phyloP scores from a whole-genome alignment of 2,113 vertebrate species.

The Erythrolamprus reginae region DNA sequence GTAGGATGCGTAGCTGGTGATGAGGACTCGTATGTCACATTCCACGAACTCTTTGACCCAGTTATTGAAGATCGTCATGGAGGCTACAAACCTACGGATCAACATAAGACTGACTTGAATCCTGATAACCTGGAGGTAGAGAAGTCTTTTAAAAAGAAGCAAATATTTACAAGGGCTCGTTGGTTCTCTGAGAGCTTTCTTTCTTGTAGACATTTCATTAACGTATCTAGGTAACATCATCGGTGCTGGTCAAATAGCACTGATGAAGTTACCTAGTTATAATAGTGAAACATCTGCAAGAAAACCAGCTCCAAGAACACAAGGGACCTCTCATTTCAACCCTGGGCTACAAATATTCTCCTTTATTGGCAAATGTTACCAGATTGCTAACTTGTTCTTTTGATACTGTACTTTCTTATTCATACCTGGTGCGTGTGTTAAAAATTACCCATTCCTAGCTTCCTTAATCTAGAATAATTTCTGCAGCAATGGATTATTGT shows the following conservation, averaged over 20 bases:
- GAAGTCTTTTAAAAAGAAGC: background rate
- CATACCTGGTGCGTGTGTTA: background rate
- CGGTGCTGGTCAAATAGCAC: too few species aligned
- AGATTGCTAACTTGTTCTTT: background rate
- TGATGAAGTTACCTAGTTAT: too few species aligned
- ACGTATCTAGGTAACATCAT: too few species aligned
- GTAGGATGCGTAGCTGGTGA: slow-evolving; percentile 94
- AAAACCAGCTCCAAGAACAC: too few species aligned
- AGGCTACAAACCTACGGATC: slow-evolving; percentile 91
- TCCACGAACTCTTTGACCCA: slow-evolving; percentile 91
- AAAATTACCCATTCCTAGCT: background rate
- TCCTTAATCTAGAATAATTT: background rate
- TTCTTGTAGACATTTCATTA: too few species aligned
- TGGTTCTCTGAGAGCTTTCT: too few species aligned
- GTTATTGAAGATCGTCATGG: slow-evolving; percentile 90
- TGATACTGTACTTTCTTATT: fast-evolving
- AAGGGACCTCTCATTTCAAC: too few species aligned
- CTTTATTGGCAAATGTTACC: too few species aligned
- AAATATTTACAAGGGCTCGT: background rate
- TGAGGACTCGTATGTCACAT: slow-evolving; percentile 89
- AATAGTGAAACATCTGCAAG: too few species aligned
- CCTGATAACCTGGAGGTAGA: slow-evolving; percentile 82
- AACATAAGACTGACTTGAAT: slow-evolving; percentile 94
- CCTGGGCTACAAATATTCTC: too few species aligned
- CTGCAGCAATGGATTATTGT: background rate